Conservation (phyloP, 2,888 invertebrate species). For the Caenorhabditis afra region DNA sequence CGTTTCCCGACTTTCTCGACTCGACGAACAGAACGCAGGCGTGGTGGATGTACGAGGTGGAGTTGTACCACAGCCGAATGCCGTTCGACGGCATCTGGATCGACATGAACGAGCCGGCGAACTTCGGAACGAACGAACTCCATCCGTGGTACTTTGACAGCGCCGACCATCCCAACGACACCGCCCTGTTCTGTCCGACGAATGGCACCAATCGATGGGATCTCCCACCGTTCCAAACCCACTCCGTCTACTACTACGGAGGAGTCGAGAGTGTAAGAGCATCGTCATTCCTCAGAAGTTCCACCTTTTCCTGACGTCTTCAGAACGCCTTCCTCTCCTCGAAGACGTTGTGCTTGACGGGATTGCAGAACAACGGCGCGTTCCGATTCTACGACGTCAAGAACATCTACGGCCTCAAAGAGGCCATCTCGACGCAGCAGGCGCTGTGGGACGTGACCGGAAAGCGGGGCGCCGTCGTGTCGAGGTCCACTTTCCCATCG, state of each 20-base stretch:
- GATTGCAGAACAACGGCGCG: conserved; percentile 64
- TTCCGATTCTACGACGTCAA: conserved; percentile 69
- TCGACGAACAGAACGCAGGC: conserved; percentile 66
- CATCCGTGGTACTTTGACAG: conserved; percentile 72
- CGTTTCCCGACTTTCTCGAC: conserved; percentile 78
- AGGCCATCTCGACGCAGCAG: conserved; percentile 86
- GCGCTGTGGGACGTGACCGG: conserved; percentile 78
- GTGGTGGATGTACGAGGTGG: conserved; percentile 77
- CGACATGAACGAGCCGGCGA: conserved; percentile 92
- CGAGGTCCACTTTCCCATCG: conserved; percentile 81
- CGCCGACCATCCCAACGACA: conserved; percentile 69
- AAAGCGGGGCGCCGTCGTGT: conserved; percentile 81
- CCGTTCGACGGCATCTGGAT: conserved; percentile 91
- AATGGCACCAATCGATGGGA: conserved; percentile 72
- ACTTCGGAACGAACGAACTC: conserved; percentile 84
- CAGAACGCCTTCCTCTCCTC: conserved; percentile 64
- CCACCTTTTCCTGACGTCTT: background rate
- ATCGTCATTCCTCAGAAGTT: background rate
- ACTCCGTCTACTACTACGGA: conserved; percentile 71
- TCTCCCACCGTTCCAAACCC: conserved; percentile 75
- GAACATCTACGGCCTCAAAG: conserved; percentile 86
- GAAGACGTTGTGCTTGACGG: conserved; percentile 79
- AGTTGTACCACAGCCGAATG: conserved; percentile 65
- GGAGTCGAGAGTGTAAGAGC: conserved; percentile 29
- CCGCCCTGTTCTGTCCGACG: conserved; percentile 72